Evolutionary conservation across 2,113 vertebrate genomes (phyloP).

Genomic region (Heloderma charlesbogerti): DNA sequence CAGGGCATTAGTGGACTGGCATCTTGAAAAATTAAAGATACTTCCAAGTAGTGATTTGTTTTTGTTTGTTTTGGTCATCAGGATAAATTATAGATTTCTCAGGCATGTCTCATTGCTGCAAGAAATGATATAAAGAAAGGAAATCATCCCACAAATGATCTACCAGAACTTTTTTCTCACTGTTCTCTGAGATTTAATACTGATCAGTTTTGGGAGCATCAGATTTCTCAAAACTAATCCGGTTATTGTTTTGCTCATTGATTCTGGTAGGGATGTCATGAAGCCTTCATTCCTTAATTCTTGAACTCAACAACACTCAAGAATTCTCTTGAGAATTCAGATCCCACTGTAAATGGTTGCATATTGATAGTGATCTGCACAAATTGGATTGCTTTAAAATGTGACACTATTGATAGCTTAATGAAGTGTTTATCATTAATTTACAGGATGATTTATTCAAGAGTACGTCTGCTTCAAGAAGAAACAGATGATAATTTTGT

Average conservation of each 20-base stretch:
- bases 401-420: accelerated
- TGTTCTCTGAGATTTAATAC: not conserved
- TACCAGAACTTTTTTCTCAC: not conserved
- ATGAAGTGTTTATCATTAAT: not conserved
- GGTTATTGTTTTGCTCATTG: not conserved
- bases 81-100: not conserved
- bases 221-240: not conserved
- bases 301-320: too few species aligned
- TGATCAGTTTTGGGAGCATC: not conserved
- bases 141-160: not conserved
- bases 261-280: not conserved
- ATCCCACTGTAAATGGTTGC: not conserved
- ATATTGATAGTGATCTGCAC: not conserved
- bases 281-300: not conserved
- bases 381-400: not conserved
- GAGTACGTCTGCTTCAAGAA: slow-evolving; percentile 71
- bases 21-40: not conserved
- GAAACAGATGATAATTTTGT: slow-evolving; percentile 71
- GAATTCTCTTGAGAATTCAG: too few species aligned
- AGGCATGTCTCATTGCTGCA: not conserved
- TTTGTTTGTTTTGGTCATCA: not conserved
- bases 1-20: not conserved
- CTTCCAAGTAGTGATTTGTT: too few species aligned
- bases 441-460: slow-evolving; percentile 89
- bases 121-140: not conserved